Conservation (phyloP, 1,140 invertebrate species). For the Drosophila cardini region DNA sequence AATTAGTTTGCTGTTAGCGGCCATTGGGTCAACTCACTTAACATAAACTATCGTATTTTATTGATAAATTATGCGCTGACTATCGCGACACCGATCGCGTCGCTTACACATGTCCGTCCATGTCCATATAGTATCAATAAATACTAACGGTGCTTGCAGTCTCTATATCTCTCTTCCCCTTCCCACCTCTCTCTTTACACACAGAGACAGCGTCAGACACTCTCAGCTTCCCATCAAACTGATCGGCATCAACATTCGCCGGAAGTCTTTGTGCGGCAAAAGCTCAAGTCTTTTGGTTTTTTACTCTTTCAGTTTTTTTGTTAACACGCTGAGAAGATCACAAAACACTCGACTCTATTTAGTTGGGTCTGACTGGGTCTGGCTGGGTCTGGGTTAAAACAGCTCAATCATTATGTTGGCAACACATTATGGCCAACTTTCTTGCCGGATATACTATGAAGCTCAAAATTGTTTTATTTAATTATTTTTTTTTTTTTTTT, state of each 20-base stretch:
- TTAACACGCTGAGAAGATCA: conserved; percentile 18
- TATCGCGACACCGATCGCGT: conserved; percentile 65
- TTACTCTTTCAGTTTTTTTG: conserved; percentile 34
- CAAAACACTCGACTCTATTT: conserved; percentile 24
- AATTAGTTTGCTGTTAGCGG: conserved; percentile 46
- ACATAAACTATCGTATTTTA: conserved; percentile 68
- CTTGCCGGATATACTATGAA: conserved; percentile 45
- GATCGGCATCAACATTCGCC: conserved; percentile 44
- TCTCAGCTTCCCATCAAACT: conserved; percentile 33
- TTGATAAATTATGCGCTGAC: conserved; percentile 76
- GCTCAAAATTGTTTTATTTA: conserved; percentile 38
- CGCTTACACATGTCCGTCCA: conserved; percentile 75
- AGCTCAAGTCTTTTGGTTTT: conserved; percentile 36
- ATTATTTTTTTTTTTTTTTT: conserved; percentile 47
- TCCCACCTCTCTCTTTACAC: background rate
- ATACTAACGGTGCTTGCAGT: conserved; percentile 70
- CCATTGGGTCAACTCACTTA: conserved; percentile 66
- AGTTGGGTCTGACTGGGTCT: conserved; percentile 9
- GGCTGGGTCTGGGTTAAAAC: conserved; percentile 28
- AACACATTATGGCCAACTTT: conserved; percentile 45
- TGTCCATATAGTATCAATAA: conserved; percentile 67
- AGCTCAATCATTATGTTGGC: conserved; percentile 37
- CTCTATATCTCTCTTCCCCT: background rate
- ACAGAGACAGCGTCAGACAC: background rate
- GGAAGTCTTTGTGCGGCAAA: conserved; percentile 76